phyloP scores from a whole-genome alignment of 2,113 vertebrate species.

The Microtus ochrogaster region DNA sequence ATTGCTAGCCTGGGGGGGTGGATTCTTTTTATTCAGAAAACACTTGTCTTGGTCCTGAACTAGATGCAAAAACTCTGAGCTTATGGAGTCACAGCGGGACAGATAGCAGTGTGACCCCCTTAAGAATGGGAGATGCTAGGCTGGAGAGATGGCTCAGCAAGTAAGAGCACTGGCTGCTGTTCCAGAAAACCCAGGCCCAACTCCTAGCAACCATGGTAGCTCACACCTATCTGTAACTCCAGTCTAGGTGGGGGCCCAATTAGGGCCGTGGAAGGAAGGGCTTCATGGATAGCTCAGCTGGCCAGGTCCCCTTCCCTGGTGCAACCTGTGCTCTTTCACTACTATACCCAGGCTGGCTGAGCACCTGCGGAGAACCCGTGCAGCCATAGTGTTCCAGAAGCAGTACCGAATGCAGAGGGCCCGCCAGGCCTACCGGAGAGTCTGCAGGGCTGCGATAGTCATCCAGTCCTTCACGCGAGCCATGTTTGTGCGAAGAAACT shows the following conservation, averaged over 20 bases:
- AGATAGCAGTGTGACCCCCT: rapidly evolving
- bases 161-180: background rate
- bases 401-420: conserved; percentile 92
- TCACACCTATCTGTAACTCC: background rate
- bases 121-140: rapidly evolving
- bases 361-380: conserved; percentile 89
- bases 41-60: rapidly evolving
- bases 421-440: conserved; percentile 84
- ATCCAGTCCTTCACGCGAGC: conserved; percentile 94
- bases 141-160: background rate
- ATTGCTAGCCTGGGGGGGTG: background rate
- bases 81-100: background rate
- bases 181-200: background rate
- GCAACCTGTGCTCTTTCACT: background rate
- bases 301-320: background rate
- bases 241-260: background rate
- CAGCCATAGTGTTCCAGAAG: conserved; percentile 92
- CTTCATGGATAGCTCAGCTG: rapidly evolving
- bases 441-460: conserved; percentile 84
- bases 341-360: conserved; percentile 87
- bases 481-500: conserved; percentile 91
- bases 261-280: rapidly evolving
- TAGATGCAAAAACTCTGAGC: background rate
- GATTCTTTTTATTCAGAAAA: background rate
- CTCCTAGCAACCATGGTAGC: background rate